These are phyloP conservation scores for Oreotrochilus melanogaster DNA, from an alignment of 2,113 vertebrate genomes.

Conservation along the genomic window DNA sequence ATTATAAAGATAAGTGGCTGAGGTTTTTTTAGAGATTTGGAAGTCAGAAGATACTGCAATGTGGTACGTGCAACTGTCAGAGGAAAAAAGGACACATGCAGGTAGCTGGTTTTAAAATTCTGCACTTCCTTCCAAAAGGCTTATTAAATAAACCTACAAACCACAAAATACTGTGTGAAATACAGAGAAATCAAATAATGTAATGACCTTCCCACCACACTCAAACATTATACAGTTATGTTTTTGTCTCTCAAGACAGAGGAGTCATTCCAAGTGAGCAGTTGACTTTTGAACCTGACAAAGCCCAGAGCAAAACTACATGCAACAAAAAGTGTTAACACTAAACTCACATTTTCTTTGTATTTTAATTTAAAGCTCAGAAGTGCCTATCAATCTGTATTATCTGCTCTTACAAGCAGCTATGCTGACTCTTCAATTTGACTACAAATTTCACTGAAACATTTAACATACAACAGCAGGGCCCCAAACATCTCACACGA, in stretches of 20 bases:
- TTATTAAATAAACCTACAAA: constrained; percentile 12
- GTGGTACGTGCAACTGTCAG: background rate
- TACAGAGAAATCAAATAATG: background rate
- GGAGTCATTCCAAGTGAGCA: background rate
- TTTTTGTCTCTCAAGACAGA: background rate
- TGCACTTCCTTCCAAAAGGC: constrained; percentile 21
- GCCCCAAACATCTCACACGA: background rate
- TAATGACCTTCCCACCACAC: background rate
- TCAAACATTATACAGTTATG: background rate
- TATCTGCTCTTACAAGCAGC: background rate
- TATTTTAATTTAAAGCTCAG: background rate
- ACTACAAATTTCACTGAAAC: constrained; percentile 33
- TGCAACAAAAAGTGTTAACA: background rate
- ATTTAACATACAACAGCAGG: background rate
- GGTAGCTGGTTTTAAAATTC: background rate
- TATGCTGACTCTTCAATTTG: constrained; percentile 7
- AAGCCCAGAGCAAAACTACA: background rate
- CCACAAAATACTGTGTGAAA: background rate
- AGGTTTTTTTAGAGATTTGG: background rate
- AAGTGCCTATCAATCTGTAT: background rate
- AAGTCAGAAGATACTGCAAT: background rate
- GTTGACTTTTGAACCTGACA: background rate
- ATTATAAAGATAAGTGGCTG: background rate
- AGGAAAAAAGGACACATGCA: constrained; percentile 10
- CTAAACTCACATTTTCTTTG: background rate